Percentiles rank a stretch among this genome's conserved stretches.
phyloP scores from a whole-genome alignment of 2,113 vertebrate species.

The Pangasianodon gigas region DNA sequence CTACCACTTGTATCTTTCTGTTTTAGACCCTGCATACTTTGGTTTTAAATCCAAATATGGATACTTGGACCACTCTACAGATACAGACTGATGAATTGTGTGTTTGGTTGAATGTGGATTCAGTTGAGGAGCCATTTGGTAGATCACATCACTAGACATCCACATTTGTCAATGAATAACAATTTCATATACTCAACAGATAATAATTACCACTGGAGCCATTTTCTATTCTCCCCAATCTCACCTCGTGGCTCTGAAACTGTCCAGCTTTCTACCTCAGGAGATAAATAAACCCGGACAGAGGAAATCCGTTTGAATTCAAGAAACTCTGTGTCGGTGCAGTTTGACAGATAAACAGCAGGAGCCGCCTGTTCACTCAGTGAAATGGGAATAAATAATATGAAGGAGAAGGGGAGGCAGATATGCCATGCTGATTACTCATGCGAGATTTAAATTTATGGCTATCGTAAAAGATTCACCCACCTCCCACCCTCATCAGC shows the following conservation, averaged over 20 bases:
- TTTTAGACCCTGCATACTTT: no score
- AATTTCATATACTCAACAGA: neutral
- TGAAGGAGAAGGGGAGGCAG: slow-evolving; percentile 36
- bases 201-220: neutral
- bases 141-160: neutral
- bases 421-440: slow-evolving; percentile 61
- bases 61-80: no score
- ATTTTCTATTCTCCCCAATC: neutral
- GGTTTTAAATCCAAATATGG: no score
- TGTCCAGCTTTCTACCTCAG: neutral
- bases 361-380: slow-evolving; percentile 64
- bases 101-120: no score
- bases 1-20: no score
- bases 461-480: slow-evolving; percentile 69
- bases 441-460: slow-evolving; percentile 70
- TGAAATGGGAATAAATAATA: slow-evolving; percentile 70
- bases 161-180: neutral
- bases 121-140: no score
- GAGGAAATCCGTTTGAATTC: slow-evolving; percentile 38
- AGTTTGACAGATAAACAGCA: slow-evolving; percentile 61
- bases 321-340: slow-evolving; percentile 50
- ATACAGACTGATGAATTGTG: no score
- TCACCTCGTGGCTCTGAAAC: neutral
- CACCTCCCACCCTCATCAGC: slow-evolving; percentile 64
- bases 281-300: neutral